A percentile compares a stretch with the other conserved stretches of the same genome.
Evolutionary conservation across 2,113 vertebrate species (phyloP).

Genomic region (Procavia capensis): DNA sequence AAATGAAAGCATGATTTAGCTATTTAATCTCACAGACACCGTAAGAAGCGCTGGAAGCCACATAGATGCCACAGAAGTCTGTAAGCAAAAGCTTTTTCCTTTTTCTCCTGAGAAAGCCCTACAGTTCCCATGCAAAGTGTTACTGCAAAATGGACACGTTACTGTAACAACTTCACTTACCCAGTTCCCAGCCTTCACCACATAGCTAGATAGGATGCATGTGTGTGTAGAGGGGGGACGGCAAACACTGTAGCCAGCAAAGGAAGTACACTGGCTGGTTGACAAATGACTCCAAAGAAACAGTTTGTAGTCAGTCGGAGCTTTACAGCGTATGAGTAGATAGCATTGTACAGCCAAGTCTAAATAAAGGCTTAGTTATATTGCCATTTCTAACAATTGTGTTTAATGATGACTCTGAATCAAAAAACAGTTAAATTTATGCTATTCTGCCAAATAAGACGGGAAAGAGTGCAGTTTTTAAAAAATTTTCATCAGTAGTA

Average conservation of each 20-base stretch:
- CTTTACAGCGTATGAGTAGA: not conserved
- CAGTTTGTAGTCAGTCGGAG: not conserved
- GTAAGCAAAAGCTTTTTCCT: constrained; percentile 10
- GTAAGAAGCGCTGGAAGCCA: not conserved
- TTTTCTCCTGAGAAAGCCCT: constrained; percentile 6
- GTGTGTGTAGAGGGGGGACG: not conserved
- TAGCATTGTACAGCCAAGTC: not conserved
- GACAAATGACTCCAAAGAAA: not conserved
- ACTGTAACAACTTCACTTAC: not conserved
- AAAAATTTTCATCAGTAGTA: not conserved
- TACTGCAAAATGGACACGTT: not conserved
- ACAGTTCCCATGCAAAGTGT: not conserved
- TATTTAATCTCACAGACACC: constrained; percentile 32
- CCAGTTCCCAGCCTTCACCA: not conserved
- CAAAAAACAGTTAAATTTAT: not conserved
- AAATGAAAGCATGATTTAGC: constrained; percentile 51
- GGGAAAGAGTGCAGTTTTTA: constrained; percentile 37
- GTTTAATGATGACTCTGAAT: not conserved
- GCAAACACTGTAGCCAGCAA: not conserved
- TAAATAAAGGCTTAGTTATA: not conserved
- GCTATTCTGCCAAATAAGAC: not conserved
- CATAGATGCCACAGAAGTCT: not conserved
- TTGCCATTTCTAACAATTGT: not conserved
- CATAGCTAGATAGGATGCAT: not conserved
- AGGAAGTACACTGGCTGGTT: not conserved